Conservation (phyloP, 37 sponge, comb jelly and placozoan species). For the Beroe forskalii region DNA sequence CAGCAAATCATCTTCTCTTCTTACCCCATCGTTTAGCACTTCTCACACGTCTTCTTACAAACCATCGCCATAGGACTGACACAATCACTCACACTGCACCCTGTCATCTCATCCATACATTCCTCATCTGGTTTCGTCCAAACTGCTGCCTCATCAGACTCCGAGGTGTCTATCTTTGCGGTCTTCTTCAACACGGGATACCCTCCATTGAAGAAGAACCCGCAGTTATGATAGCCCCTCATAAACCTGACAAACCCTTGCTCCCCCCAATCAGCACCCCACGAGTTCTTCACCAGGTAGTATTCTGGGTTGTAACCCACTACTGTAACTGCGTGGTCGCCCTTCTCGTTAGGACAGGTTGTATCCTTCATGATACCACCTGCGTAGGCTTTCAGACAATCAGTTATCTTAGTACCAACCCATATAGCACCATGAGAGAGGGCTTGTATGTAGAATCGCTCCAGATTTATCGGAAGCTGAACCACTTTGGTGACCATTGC, state of each 20-base stretch:
- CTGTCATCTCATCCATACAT: not conserved
- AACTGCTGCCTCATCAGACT: not conserved
- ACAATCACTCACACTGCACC: not conserved
- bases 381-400: not conserved
- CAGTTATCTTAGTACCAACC: not conserved
- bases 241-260: constrained; percentile 8
- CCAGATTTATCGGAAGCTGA: not conserved
- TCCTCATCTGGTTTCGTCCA: not conserved
- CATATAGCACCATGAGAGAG: constrained; percentile 2
- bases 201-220: not conserved
- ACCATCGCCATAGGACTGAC: not conserved
- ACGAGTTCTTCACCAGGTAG: constrained; percentile 26
- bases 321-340: not conserved
- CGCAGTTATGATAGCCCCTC: not conserved
- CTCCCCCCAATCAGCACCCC: constrained; percentile 14
- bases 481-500: not conserved
- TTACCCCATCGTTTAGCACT: too few species aligned
- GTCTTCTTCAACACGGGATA: constrained; percentile 14
- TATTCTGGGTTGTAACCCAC: constrained; percentile 16
- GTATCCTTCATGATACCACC: not conserved
- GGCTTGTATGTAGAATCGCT: not conserved
- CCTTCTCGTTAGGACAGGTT: not conserved
- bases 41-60: not conserved
- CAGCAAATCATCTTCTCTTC: too few species aligned
- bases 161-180: not conserved